Percentiles rank a stretch among this genome's conserved stretches.
Evolutionary conservation across 2,888 invertebrate species (phyloP).

Genomic region (Cheilosia vernalis): DNA sequence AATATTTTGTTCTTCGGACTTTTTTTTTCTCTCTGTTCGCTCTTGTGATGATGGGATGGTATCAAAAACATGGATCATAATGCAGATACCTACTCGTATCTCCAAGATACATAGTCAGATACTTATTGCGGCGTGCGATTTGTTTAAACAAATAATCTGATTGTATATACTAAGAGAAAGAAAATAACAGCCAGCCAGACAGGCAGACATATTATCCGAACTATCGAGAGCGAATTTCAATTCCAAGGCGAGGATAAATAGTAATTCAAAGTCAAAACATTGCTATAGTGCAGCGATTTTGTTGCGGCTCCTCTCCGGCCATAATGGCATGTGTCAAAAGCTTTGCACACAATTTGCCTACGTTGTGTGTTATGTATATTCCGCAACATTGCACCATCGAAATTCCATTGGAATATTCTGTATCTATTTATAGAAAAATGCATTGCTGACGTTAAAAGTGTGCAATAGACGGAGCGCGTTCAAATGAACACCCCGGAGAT

Average conservation of each 20-base stretch:
- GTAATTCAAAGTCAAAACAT: conserved; percentile 58
- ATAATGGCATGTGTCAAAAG: conserved; percentile 62
- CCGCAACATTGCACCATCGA: conserved; percentile 60
- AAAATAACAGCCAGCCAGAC: conserved; percentile 45
- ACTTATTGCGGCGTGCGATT: conserved; percentile 39
- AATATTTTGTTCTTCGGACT: not conserved
- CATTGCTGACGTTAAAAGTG: conserved; percentile 61
- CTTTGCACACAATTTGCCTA: conserved; percentile 36
- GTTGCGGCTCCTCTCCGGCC: conserved; percentile 26
- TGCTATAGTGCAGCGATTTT: conserved; percentile 35
- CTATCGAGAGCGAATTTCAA: conserved; percentile 77
- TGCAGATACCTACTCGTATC: conserved; percentile 22
- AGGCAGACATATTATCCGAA: conserved; percentile 29
- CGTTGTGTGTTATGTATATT: conserved; percentile 19
- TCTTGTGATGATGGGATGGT: conserved; percentile 40
- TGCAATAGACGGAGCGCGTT: conserved; percentile 26
- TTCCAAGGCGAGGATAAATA: conserved; percentile 77
- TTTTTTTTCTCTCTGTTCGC: conserved; percentile 9
- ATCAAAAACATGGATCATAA: conserved; percentile 36
- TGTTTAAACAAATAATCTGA: conserved; percentile 27
- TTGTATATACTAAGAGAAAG: conserved; percentile 4
- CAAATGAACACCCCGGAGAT: conserved; percentile 56
- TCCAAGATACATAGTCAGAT: conserved; percentile 14
- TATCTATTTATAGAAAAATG: conserved; percentile 63
- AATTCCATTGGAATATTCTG: conserved; percentile 68